These are phyloP conservation scores for Procambarus virginalis DNA, from an alignment of 1,140 invertebrate genomes.

Conservation along the genomic window DNA sequence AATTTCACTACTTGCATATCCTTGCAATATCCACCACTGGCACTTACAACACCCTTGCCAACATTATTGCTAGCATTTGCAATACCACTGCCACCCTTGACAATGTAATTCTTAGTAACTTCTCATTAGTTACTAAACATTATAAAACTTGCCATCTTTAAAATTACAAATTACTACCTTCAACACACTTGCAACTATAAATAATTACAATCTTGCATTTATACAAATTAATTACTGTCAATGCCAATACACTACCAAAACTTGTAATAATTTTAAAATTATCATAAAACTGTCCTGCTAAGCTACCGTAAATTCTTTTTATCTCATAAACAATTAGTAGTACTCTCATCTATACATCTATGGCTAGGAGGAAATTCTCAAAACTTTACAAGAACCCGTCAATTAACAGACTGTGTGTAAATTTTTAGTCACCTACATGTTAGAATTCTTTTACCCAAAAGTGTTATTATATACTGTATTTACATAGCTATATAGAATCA, in stretches of 20 bases:
- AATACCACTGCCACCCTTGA: neutral
- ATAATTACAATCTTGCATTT: too few species aligned
- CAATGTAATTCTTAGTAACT: too few species aligned
- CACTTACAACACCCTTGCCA: neutral
- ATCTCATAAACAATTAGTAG: too few species aligned
- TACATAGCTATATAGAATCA: neutral
- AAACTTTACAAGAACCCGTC: conserved; percentile 3
- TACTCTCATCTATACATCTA: neutral
- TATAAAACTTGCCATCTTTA: too few species aligned
- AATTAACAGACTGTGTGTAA: neutral
- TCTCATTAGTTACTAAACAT: too few species aligned
- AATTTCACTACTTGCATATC: too few species aligned
- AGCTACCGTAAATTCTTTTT: too few species aligned
- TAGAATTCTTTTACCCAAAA: neutral
- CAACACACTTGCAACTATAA: too few species aligned
- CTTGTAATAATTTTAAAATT: neutral
- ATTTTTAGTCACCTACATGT: neutral
- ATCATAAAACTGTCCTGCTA: neutral
- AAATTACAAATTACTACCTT: too few species aligned
- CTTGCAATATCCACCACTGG: too few species aligned
- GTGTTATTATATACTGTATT: neutral
- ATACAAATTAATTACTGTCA: too few species aligned
- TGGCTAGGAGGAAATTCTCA: neutral
- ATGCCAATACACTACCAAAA: too few species aligned
- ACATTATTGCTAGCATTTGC: neutral